Evolutionary conservation across 1,140 invertebrate genomes (phyloP), one percentile per base, ranked within the genome.

Genomic region (Physella acuta): DNA sequence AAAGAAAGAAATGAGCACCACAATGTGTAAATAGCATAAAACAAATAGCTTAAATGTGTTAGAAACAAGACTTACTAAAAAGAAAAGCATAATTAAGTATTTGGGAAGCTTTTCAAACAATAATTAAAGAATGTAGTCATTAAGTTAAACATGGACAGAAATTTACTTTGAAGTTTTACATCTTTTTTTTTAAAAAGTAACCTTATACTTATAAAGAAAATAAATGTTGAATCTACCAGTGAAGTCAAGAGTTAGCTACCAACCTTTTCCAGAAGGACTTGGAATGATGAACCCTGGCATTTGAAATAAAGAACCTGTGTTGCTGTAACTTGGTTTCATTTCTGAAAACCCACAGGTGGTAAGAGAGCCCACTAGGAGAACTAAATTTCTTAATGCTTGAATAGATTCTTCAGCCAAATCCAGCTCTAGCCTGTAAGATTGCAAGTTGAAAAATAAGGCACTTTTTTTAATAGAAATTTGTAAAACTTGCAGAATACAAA

Each of bases 291-390:
- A 98, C 4, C 93, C 94, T 74, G 94, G 91, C 86, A 98, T 90
- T 85, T 96, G 93, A 85, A 97, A 98, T 26, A 97, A 87, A 26
- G 94, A 94, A 51, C 92, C 92, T 51, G 91, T 91, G 36, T 92
- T 93, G 34, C 83, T 83, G 36, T 83, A 79, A 53, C 81, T 85
- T 20, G 87, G 87, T 74, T 86, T 87, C 53, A 98, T 86, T 84
- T 97, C 94, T 4, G 91, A 91, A 80, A 92, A 94, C 51, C 95
- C 95, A 85, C 94, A 97, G 86, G 94, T 95, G 78, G 94, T 94
- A 34, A 98, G 88, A 24, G 94, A 97, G 53, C 94, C 93, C 70
- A 97, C 89, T 89, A 97, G 92, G 52, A 98, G 86, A 1, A 97
- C 93, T 68, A 98, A 87, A 86, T 98, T 98, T 70, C 94, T 88